Conservation (phyloP, 2,888 invertebrate genomes). For the Schizaphis graminum region DNA sequence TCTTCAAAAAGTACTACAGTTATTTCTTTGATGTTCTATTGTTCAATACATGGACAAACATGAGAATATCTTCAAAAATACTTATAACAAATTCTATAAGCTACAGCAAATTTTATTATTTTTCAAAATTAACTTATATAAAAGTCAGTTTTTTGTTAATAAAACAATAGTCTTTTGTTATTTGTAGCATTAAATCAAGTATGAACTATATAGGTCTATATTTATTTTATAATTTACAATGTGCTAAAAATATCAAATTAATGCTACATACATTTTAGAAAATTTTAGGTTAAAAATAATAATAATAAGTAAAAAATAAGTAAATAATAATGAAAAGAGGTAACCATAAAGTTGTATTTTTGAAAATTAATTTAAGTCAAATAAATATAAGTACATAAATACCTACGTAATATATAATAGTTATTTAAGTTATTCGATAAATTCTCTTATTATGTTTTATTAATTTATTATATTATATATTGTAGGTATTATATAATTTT, state of each 20-base stretch:
- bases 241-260: not conserved
- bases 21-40: slow-evolving; percentile 48
- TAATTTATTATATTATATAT: not conserved
- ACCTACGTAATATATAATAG: too few relatives aligned
- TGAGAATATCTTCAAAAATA: slow-evolving; percentile 29
- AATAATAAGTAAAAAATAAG: too few relatives aligned
- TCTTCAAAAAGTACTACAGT: slow-evolving; percentile 37
- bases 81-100: not conserved
- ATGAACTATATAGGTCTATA: not conserved
- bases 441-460: not conserved
- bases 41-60: slow-evolving; percentile 40
- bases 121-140: not conserved
- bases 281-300: not conserved
- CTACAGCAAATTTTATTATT: not conserved
- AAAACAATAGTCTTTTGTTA: slow-evolving; percentile 24
- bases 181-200: not conserved
- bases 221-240: not conserved
- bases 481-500: not conserved
- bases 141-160: not conserved
- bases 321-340: not conserved
- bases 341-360: not conserved
- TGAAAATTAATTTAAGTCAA: not conserved
- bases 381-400: not conserved
- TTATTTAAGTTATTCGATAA: not conserved
- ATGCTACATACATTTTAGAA: not conserved